Evolutionary conservation across 2,888 invertebrate species (phyloP).

Genomic region (Cephalotes varians): DNA sequence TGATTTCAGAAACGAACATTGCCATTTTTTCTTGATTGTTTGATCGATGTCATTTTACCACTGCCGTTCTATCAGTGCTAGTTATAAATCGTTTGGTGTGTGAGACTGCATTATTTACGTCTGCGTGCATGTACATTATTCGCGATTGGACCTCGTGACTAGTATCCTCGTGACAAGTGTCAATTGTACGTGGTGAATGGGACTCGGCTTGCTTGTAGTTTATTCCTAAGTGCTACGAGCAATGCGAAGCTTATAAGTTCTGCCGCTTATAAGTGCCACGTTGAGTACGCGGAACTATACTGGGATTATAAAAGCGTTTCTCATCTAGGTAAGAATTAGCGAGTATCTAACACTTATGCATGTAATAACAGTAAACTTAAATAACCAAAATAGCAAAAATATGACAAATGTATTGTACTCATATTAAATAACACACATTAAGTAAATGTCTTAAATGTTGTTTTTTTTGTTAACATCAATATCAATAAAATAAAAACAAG

Average conservation of each 20-base stretch:
- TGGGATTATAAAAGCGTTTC: constrained; percentile 45
- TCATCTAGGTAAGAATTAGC: constrained; percentile 35
- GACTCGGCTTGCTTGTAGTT: constrained; percentile 27
- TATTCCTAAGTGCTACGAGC: constrained; percentile 22
- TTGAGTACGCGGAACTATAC: constrained; percentile 43
- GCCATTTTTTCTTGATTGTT: too few species aligned
- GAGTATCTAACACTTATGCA: constrained; percentile 9
- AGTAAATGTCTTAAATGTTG: neutral
- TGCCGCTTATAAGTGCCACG: constrained; percentile 20
- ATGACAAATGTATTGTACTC: neutral
- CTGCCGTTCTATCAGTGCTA: neutral
- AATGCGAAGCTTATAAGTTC: constrained; percentile 20
- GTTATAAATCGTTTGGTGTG: neutral
- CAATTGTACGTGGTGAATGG: constrained; percentile 35
- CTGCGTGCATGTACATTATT: neutral
- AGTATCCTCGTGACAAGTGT: constrained; percentile 41
- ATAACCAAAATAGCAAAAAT: neutral
- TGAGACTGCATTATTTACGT: constrained; percentile 18
- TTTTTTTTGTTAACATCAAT: neutral
- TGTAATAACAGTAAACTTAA: neutral
- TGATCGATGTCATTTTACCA: neutral
- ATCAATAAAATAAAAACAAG: neutral
- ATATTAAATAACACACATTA: neutral
- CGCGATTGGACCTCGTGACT: constrained; percentile 19
- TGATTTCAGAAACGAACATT: constrained; percentile 1